Conservation (phyloP, 1,140 invertebrate species). For the roundworm (Caenorhabditis elegans) region DNA sequence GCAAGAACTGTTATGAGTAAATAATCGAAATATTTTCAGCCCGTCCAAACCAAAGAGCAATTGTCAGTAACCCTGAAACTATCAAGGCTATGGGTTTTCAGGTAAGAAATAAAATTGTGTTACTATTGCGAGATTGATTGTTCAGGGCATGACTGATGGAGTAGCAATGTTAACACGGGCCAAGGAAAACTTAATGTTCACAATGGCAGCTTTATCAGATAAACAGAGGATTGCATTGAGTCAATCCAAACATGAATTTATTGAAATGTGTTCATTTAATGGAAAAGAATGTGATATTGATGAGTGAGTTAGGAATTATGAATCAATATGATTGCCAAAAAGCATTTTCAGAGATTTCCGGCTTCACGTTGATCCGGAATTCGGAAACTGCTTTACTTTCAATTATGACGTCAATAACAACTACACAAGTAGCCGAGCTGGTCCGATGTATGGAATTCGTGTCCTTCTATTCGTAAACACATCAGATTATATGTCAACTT, state of each 20-base stretch:
- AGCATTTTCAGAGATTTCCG: slow-evolving; percentile 41
- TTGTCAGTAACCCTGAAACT: slow-evolving; percentile 44
- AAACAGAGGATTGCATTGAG: slow-evolving; percentile 36
- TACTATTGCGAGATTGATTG: background rate
- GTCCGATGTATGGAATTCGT: slow-evolving; percentile 51
- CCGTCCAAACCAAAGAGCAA: slow-evolving; percentile 37
- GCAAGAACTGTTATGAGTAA: background rate
- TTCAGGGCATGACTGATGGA: slow-evolving; percentile 39
- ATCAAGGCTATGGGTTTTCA: slow-evolving; percentile 47
- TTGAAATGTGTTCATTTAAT: slow-evolving; percentile 50
- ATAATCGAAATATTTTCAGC: slow-evolving; percentile 13
- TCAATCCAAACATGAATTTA: slow-evolving; percentile 46
- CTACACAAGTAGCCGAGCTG: slow-evolving; percentile 43
- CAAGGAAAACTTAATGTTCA: slow-evolving; percentile 49
- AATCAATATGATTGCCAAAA: background rate
- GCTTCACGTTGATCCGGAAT: slow-evolving; percentile 45
- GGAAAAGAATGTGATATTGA: slow-evolving; percentile 49
- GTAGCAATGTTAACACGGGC: slow-evolving; percentile 41
- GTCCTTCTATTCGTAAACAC: slow-evolving; percentile 50
- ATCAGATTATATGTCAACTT: slow-evolving; percentile 49
- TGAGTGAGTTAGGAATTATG: slow-evolving; percentile 32
- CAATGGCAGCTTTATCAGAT: slow-evolving; percentile 40
- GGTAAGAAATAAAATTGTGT: too few relatives aligned
- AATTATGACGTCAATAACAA: slow-evolving; percentile 45
- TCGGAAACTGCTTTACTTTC: slow-evolving; percentile 50